phyloP scores from a whole-genome alignment of 2,888 invertebrate species.

The Harpalus rubripes region DNA sequence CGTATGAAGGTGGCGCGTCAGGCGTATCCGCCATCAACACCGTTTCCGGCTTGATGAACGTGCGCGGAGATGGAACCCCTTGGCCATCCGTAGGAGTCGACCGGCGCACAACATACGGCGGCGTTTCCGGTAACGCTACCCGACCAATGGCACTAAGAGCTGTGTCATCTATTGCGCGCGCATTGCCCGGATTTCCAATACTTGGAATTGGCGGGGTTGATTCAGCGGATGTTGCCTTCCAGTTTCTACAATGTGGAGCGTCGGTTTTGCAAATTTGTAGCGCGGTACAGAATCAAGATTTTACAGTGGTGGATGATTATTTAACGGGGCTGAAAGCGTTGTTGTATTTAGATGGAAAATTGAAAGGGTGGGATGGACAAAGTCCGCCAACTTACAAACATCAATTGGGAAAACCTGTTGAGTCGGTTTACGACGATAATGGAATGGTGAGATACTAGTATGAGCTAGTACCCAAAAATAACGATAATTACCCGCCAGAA shows the following conservation, averaged over 20 bases:
- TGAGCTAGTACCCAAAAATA: too few species aligned
- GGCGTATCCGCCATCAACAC: conserved; percentile 99
- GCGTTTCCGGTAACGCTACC: conserved; percentile 94
- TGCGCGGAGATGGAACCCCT: conserved; percentile 88
- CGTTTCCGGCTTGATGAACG: conserved; percentile 95
- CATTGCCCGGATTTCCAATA: conserved; percentile 93
- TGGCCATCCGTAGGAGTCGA: conserved; percentile 95
- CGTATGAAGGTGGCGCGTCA: conserved; percentile 92
- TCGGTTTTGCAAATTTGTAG: conserved; percentile 96
- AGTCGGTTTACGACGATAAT: conserved; percentile 82
- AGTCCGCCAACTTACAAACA: conserved; percentile 94
- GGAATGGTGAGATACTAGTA: conserved; percentile 83
- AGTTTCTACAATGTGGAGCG: conserved; percentile 96
- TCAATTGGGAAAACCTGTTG: conserved; percentile 94
- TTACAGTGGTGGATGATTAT: conserved; percentile 97
- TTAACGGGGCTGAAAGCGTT: conserved; percentile 92
- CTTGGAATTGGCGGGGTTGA: conserved; percentile 98
- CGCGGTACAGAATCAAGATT: conserved; percentile 99
- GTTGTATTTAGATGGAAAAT: conserved; percentile 86
- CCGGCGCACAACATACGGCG: conserved; percentile 95
- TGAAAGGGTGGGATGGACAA: conserved; percentile 94
- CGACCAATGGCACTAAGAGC: conserved; percentile 96
- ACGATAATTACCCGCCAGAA: too few species aligned
- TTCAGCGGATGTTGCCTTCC: conserved; percentile 96
- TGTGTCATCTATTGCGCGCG: conserved; percentile 91